Conservation (phyloP, 2,113 vertebrate genomes). For the Nothocercus julius region DNA sequence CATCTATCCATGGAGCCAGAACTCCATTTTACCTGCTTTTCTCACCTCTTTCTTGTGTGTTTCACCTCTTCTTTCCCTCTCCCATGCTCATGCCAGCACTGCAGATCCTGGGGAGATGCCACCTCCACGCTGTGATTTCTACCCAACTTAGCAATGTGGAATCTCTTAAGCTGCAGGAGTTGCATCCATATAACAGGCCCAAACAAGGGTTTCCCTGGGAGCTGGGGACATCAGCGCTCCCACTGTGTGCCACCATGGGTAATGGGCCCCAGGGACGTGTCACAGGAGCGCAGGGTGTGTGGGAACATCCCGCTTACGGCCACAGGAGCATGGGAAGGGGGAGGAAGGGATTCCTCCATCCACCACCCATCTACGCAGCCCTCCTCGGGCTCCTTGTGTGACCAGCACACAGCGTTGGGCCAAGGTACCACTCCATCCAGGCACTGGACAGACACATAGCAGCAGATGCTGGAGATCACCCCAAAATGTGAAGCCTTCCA, state of each 20-base stretch:
- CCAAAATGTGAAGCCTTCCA: neutral
- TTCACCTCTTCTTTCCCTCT: neutral
- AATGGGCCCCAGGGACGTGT: neutral
- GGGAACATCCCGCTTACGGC: neutral
- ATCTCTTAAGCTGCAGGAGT: neutral
- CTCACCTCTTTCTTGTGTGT: neutral
- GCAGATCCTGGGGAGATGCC: neutral
- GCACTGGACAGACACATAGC: neutral
- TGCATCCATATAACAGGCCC: too few species aligned
- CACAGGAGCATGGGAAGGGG: conserved; percentile 34
- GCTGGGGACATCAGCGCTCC: neutral
- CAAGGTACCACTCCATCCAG: neutral
- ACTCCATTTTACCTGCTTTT: neutral
- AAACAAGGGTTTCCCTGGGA: neutral
- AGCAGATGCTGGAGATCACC: too few species aligned
- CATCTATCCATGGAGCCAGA: neutral
- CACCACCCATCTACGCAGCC: neutral
- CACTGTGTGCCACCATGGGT: neutral
- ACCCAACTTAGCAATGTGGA: neutral
- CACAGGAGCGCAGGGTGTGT: neutral
- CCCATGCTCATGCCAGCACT: neutral
- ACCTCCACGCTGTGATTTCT: neutral
- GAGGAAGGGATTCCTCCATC: conserved; percentile 32
- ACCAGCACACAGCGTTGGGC: neutral
- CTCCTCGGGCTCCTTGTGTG: neutral